These are phyloP conservation scores for Emys orbicularis DNA, from an alignment of 2,797 vertebrate genomes.

Conservation along the genomic window DNA sequence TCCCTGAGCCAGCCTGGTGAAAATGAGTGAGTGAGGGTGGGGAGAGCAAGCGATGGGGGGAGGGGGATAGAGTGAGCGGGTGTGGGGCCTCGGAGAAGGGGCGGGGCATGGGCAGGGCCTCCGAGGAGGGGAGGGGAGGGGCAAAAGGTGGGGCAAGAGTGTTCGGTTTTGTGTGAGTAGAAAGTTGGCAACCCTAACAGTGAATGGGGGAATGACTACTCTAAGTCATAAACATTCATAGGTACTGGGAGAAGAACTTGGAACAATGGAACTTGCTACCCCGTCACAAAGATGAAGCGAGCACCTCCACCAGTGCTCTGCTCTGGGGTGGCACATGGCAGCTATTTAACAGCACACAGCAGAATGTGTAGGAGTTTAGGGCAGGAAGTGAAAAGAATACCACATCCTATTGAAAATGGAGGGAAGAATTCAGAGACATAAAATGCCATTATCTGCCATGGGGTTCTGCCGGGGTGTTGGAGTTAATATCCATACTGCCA, in stretches of 20 bases:
- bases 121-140: too few relatives aligned
- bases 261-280: neutral
- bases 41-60: too few relatives aligned
- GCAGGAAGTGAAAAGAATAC: constrained; percentile 33
- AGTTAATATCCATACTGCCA: neutral
- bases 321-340: neutral
- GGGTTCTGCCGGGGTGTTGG: neutral
- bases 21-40: too few relatives aligned
- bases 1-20: too few relatives aligned
- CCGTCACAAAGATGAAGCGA: constrained; percentile 18
- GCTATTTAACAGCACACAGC: neutral
- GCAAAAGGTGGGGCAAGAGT: too few relatives aligned
- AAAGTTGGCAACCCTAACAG: constrained; percentile 5
- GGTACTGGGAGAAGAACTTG: too few relatives aligned
- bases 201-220: neutral
- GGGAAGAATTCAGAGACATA: neutral
- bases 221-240: neutral
- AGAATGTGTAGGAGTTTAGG: neutral
- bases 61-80: too few relatives aligned
- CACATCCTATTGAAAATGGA: constrained; percentile 15
- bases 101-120: too few relatives aligned
- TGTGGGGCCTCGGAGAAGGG: too few relatives aligned
- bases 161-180: too few relatives aligned
- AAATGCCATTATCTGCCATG: rapidly evolving
- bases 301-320: neutral